phyloP scores from a whole-genome alignment of 1,140 invertebrate genomes.

The Pseudomyrmex dendroicus region DNA sequence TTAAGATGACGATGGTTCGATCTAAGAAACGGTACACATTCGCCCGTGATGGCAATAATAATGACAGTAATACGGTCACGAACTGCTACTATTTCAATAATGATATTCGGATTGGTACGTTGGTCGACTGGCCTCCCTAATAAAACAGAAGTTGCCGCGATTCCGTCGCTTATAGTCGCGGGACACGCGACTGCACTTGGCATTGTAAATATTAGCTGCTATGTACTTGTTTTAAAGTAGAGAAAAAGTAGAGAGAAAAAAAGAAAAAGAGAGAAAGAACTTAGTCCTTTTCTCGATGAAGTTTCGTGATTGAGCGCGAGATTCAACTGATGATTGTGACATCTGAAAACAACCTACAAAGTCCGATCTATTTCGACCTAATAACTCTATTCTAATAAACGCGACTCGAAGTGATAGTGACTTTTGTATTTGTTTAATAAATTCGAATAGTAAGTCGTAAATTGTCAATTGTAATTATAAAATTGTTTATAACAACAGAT shows the following conservation, averaged over 20 bases:
- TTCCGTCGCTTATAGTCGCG: conserved; percentile 76
- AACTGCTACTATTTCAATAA: conserved; percentile 79
- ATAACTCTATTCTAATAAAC: conserved; percentile 22
- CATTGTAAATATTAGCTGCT: conserved; percentile 76
- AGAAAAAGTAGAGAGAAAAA: conserved; percentile 45
- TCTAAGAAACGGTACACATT: conserved; percentile 54
- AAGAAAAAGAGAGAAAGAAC: too few species aligned
- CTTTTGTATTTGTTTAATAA: conserved; percentile 10
- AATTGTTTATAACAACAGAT: too few species aligned
- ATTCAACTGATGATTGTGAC: background rate
- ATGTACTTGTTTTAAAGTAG: conserved; percentile 58
- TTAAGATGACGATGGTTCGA: conserved; percentile 53
- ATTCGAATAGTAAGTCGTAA: too few species aligned
- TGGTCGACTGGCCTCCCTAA: conserved; percentile 75
- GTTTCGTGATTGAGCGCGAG: too few species aligned
- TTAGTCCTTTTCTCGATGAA: too few species aligned
- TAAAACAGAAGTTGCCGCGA: conserved; percentile 81
- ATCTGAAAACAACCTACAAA: background rate
- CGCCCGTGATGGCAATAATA: conserved; percentile 68
- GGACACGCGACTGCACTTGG: conserved; percentile 76
- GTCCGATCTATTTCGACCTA: conserved; percentile 3
- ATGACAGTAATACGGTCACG: conserved; percentile 80
- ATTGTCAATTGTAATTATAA: too few species aligned
- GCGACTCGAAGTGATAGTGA: background rate
- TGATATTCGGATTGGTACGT: conserved; percentile 74